phyloP scores from a whole-genome alignment of 2,888 invertebrate genomes.

The Diaphora mendica region DNA sequence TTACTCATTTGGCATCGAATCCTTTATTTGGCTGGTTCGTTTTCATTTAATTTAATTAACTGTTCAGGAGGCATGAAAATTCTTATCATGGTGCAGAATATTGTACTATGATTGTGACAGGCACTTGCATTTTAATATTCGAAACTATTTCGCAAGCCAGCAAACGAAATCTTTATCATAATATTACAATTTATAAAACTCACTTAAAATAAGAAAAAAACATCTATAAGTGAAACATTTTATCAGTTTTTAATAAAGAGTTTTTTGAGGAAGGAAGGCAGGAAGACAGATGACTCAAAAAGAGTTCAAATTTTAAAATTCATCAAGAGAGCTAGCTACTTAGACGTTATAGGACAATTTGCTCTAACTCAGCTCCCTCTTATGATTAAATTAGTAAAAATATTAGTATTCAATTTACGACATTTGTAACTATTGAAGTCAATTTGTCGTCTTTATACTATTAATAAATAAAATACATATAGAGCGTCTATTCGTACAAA shows the following conservation, averaged over 20 bases:
- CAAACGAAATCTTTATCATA: not conserved
- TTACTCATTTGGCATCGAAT: not conserved
- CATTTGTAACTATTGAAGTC: not conserved
- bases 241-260: too few relatives aligned
- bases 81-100: conserved; percentile 41
- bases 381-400: not conserved
- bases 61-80: conserved; percentile 35
- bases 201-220: not conserved
- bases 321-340: too few relatives aligned
- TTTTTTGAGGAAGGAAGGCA: not conserved
- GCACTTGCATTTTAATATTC: conserved; percentile 28
- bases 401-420: not conserved
- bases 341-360: too few relatives aligned
- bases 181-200: not conserved
- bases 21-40: conserved; percentile 24
- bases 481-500: not conserved
- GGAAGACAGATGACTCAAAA: not conserved
- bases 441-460: not conserved
- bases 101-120: conserved; percentile 24
- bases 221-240: too few relatives aligned
- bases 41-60: conserved; percentile 53
- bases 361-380: too few relatives aligned
- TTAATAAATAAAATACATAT: not conserved
- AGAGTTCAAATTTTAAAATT: too few relatives aligned
- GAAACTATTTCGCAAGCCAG: not conserved